phyloP scores from a whole-genome alignment of 2,113 vertebrate genomes.

The Pachyramphus minor region DNA sequence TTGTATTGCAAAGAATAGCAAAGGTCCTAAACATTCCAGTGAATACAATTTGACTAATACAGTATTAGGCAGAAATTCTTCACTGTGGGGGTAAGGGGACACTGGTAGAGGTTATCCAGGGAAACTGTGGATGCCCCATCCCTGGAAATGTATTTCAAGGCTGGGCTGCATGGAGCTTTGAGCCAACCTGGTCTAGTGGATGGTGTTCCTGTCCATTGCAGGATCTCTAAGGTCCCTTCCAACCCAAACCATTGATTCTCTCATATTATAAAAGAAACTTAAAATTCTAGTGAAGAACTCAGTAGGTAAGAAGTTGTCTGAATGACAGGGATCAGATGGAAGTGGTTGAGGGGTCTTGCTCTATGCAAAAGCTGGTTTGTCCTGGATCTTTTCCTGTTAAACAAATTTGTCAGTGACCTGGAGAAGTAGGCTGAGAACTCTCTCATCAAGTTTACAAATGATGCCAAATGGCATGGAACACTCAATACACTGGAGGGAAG shows the following conservation, averaged over 20 bases:
- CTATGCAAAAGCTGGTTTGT: neutral
- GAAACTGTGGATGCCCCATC: neutral
- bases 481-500: rapidly evolving
- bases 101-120: neutral
- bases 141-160: neutral
- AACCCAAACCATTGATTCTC: neutral
- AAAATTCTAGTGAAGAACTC: neutral
- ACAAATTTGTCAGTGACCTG: neutral
- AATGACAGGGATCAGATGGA: neutral
- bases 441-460: neutral
- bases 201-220: neutral
- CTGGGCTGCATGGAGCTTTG: neutral
- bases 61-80: neutral
- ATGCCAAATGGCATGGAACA: neutral
- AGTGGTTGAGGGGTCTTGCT: neutral
- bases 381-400: neutral
- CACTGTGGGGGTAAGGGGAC: neutral
- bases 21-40: neutral
- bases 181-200: neutral
- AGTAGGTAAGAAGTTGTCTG: neutral
- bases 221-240: neutral
- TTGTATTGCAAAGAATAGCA: neutral
- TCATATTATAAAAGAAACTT: neutral
- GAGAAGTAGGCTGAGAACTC: neutral
- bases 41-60: neutral